Evolutionary conservation across 2,113 vertebrate genomes (phyloP).

Genomic region (Cebus imitator): DNA sequence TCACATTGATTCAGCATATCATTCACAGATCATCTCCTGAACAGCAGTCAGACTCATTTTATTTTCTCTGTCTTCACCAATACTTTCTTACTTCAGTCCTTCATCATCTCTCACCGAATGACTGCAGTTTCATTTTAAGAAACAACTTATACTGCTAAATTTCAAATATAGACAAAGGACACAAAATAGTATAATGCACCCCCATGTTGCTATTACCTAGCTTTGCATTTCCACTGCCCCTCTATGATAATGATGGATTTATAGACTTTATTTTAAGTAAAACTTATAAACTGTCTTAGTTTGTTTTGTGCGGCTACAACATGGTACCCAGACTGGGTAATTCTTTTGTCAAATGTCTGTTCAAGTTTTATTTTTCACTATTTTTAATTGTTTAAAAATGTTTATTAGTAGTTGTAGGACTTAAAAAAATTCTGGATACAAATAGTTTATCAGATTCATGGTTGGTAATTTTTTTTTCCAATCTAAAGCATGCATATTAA

Average conservation of each 20-base stretch:
- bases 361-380: background rate
- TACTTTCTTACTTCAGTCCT: background rate
- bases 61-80: background rate
- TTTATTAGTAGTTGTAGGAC: background rate
- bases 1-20: background rate
- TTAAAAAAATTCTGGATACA: background rate
- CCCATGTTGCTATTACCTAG: background rate
- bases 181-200: background rate
- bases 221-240: background rate
- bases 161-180: background rate
- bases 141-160: background rate
- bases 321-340: background rate
- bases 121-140: background rate
- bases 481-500: background rate
- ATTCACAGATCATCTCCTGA: background rate
- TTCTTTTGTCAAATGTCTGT: background rate
- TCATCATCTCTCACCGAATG: background rate
- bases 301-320: background rate
- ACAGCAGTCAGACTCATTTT: background rate
- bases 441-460: background rate
- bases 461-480: conserved; percentile 4
- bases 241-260: background rate
- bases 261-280: background rate
- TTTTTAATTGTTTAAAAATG: background rate
- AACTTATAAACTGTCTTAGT: background rate